Percentiles rank a stretch among this genome's conserved stretches.
Conservation (phyloP, 2,888 invertebrate genomes). For the Troides oblongomaculatus region DNA sequence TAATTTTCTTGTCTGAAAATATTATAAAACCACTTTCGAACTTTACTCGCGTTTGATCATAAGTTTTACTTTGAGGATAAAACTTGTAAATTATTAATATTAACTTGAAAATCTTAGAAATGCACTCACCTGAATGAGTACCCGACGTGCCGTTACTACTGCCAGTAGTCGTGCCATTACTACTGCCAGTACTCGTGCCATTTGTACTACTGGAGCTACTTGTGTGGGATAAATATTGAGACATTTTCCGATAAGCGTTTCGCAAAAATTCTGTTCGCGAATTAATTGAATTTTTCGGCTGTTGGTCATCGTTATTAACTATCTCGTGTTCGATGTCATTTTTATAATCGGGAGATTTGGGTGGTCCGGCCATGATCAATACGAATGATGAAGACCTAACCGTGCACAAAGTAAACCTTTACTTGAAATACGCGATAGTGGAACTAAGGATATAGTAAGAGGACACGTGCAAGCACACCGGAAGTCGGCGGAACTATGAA, state of each 20-base stretch:
- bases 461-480: constrained; percentile 41
- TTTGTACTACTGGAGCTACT: constrained; percentile 6
- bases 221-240: constrained; percentile 1
- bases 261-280: constrained; percentile 4
- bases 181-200: neutral
- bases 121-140: constrained; percentile 5
- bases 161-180: neutral
- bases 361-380: neutral
- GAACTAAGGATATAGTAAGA: constrained; percentile 8
- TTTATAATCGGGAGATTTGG: constrained; percentile 24
- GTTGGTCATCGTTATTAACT: constrained; percentile 26
- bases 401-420: neutral
- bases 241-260: constrained; percentile 11
- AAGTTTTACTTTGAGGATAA: neutral
- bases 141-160: neutral
- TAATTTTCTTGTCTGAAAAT: no score
- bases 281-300: neutral
- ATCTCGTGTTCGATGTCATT: constrained; percentile 30
- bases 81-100: neutral
- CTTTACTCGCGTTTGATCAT: no score
- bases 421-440: neutral
- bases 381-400: no score
- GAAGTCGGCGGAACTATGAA: constrained; percentile 50
- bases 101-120: neutral
- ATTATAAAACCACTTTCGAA: no score